Conservation (phyloP, 2,797 vertebrate species). For the Tympanoctomys barrerae region DNA sequence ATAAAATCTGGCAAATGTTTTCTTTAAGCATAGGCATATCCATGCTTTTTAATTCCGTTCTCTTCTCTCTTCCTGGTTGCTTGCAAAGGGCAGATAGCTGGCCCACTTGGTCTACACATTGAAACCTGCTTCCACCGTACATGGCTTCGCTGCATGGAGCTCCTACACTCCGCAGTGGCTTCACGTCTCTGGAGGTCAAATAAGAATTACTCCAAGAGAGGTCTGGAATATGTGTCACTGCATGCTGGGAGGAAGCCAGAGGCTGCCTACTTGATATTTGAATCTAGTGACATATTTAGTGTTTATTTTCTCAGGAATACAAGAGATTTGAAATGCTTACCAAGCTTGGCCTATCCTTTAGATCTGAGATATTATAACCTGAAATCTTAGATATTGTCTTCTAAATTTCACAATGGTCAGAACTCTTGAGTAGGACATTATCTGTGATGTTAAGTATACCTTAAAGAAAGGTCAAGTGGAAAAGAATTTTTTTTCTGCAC, state of each 20-base stretch:
- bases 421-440: neutral
- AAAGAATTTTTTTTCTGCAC: neutral
- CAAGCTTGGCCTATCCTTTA: neutral
- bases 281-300: slow-evolving; percentile 52
- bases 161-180: slow-evolving; percentile 26
- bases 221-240: slow-evolving; percentile 57
- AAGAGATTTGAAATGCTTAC: slow-evolving; percentile 23
- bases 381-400: slow-evolving; percentile 28
- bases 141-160: slow-evolving; percentile 1
- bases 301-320: slow-evolving; percentile 56
- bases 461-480: neutral
- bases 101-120: slow-evolving; percentile 2
- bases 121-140: neutral
- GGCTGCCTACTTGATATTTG: slow-evolving; percentile 30
- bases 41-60: neutral
- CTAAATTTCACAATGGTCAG: neutral
- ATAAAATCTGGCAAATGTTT: neutral
- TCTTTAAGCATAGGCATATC: neutral
- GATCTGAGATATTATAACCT: slow-evolving; percentile 10
- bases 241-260: neutral
- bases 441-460: neutral
- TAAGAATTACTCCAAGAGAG: slow-evolving; percentile 35
- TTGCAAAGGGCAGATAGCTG: neutral
- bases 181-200: slow-evolving; percentile 60
- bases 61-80: slow-evolving; percentile 45